Evolutionary conservation across 2,113 vertebrate species (phyloP).

Genomic region (Muntiacus muntjak): DNA sequence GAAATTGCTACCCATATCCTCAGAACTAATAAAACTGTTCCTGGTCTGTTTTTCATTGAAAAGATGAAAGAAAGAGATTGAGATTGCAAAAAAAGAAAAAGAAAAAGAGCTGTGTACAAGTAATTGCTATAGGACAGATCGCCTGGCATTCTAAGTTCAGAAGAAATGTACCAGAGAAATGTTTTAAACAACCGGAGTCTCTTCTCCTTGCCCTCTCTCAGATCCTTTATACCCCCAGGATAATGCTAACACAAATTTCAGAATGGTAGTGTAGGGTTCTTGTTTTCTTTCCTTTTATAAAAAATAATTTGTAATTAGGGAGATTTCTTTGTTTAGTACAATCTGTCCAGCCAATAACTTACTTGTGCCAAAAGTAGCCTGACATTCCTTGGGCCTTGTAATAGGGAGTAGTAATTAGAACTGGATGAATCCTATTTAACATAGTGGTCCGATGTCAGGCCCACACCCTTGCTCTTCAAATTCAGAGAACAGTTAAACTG

Average conservation of each 20-base stretch:
- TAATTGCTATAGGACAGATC: background rate
- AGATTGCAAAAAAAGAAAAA: background rate
- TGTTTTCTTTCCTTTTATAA: background rate
- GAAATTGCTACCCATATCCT: background rate
- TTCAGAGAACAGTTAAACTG: constrained; percentile 64
- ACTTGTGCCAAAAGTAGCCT: background rate
- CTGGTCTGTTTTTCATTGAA: constrained; percentile 13
- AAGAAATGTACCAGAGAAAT: background rate
- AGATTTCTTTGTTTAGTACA: constrained; percentile 36
- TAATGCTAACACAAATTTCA: background rate
- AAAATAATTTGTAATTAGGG: constrained; percentile 17
- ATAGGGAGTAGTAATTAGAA: constrained; percentile 27
- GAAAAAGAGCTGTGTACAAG: background rate
- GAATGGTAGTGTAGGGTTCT: background rate
- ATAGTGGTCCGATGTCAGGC: background rate
- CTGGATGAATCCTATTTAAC: constrained; percentile 13
- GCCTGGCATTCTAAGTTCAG: background rate
- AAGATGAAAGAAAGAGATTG: background rate
- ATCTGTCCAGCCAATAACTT: background rate
- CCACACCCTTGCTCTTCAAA: constrained; percentile 45
- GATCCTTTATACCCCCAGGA: background rate
- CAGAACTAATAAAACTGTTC: background rate
- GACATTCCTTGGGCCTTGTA: background rate
- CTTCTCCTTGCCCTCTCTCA: background rate
- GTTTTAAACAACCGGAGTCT: background rate